Base-by-base conservation (phyloP, 2,888 invertebrate genomes). In the Callosobruchus maculatus region DNA sequence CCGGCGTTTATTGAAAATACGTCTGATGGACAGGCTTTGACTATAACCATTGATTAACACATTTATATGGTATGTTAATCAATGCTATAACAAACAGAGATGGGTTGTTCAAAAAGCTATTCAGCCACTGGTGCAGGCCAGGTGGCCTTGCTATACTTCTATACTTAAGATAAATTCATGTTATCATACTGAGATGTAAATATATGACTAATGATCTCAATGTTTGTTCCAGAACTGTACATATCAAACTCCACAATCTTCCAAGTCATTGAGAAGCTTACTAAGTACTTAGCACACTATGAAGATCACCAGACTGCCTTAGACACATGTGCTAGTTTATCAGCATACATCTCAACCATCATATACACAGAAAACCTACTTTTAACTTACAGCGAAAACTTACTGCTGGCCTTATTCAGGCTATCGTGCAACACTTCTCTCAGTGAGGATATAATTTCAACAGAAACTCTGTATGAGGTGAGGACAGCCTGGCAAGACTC, bases 401-500 rank as follows among this genome's bases (percentile, higher is more conserved):
- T 90, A 3, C 86, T 90, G 26, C 75, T 90, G 2, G 85, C 86
- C 20, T 81, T 90, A 22, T 90, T 89, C 77, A 84, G 85, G 77
- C 86, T 90, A 68, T 88, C 88, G 67, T 85, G 89, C 74, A 85
- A 86, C 74, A 82, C 82, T 0, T 82, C 81, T 13, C 78, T 82
- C n/a, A 84, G 84, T 80, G 84, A 76, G 80, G 88, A 80, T 79
- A 81, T 81, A 21, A 74, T 89, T 73, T 84, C 87, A 0, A 76
- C 85, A 74, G 90, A 90, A 77, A 90, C 90, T 18, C 85, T 90
- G 79, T 87, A 88, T 87, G 91, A 91, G 84, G 86, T 89, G 67
- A 89, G 88, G 21, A 88, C 89, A 20, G 88, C 90, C 68, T 91
- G 91, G 91, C 90, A 89, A 81, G 90, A 90, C 84, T 88, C 88